Conservation (phyloP, 2,113 vertebrate genomes). For the Desmodus rotundus region DNA sequence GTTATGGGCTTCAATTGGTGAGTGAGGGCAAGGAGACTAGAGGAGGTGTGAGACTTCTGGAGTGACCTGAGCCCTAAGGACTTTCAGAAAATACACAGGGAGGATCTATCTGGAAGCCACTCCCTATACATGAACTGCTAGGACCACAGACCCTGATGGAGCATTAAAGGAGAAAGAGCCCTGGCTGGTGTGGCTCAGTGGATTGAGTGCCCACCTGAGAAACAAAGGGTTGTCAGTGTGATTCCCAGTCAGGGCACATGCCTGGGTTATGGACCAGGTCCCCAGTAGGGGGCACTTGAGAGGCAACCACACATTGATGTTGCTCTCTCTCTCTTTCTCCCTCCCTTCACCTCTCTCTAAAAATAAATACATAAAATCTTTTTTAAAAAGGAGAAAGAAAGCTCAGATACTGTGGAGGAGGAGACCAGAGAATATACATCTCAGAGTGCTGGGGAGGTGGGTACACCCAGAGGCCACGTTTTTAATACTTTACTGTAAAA, state of each 20-base stretch:
- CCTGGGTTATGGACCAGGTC: too few species aligned
- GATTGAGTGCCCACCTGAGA: too few species aligned
- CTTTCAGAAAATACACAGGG: background rate
- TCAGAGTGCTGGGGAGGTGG: background rate
- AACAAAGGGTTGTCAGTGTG: too few species aligned
- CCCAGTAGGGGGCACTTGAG: too few species aligned
- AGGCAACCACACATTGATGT: too few species aligned
- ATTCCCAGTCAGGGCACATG: too few species aligned
- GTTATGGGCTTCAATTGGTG: background rate
- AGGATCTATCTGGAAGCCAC: background rate
- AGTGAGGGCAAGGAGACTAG: background rate
- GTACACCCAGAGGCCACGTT: background rate
- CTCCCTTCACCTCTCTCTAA: too few species aligned
- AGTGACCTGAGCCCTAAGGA: background rate
- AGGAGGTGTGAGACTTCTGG: background rate
- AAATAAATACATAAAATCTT: too few species aligned
- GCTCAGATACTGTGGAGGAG: background rate
- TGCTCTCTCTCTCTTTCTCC: too few species aligned
- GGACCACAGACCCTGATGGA: background rate
- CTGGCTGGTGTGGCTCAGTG: too few species aligned
- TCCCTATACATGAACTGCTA: background rate
- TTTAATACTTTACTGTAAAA: conserved; percentile 21
- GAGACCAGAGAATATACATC: background rate
- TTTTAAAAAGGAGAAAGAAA: background rate
- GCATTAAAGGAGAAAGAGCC: background rate